phyloP scores from a whole-genome alignment of 2,888 invertebrate genomes.

The Spicauda simplicius region DNA sequence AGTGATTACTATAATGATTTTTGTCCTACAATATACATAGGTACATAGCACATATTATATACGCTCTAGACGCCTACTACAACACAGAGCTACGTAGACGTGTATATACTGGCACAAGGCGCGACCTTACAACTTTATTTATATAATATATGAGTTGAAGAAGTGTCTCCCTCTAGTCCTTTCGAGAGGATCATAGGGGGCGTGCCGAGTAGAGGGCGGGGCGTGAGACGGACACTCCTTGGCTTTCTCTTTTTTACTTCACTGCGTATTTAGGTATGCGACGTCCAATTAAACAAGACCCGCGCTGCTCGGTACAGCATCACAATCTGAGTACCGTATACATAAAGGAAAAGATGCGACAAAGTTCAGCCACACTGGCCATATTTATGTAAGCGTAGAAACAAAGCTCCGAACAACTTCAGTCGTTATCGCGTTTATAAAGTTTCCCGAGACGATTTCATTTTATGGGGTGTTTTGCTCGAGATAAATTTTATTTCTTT shows the following conservation, averaged over 20 bases:
- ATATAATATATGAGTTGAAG: slow-evolving; percentile 66
- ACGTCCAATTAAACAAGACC: slow-evolving; percentile 66
- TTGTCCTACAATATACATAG: neutral
- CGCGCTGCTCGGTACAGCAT: slow-evolving; percentile 51
- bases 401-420: slow-evolving; percentile 81
- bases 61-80: neutral
- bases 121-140: slow-evolving; percentile 56
- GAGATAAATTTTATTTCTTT: slow-evolving; percentile 81
- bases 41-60: neutral
- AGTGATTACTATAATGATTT: neutral
- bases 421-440: slow-evolving; percentile 84
- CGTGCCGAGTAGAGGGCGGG: slow-evolving; percentile 73
- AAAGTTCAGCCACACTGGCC: slow-evolving; percentile 58
- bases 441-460: slow-evolving; percentile 80
- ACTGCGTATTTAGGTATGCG: slow-evolving; percentile 73
- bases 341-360: slow-evolving; percentile 40
- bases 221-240: slow-evolving; percentile 80
- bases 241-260: slow-evolving; percentile 81
- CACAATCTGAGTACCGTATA: slow-evolving; percentile 39
- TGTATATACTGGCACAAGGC: slow-evolving; percentile 32
- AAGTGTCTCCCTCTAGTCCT: slow-evolving; percentile 70
- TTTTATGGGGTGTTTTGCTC: slow-evolving; percentile 84
- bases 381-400: slow-evolving; percentile 77
- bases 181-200: slow-evolving; percentile 69
- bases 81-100: neutral